Evolutionary conservation across 2,113 vertebrate genomes (phyloP).

Genomic region (Burhinus oedicnemus): DNA sequence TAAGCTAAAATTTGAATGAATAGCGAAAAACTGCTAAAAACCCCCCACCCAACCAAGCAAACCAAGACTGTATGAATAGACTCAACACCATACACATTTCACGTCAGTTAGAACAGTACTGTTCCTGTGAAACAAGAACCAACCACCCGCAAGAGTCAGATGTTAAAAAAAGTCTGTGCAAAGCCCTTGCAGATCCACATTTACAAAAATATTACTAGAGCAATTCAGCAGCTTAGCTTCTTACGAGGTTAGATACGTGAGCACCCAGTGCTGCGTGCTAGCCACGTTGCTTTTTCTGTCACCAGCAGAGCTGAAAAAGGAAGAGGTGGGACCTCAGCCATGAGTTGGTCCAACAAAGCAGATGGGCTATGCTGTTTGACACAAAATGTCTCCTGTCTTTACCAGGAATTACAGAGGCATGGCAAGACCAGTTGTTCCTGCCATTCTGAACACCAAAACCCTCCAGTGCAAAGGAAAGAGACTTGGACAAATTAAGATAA

Average conservation of each 20-base stretch:
- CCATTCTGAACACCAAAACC: background rate
- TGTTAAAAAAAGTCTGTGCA: background rate
- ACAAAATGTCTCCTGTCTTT: background rate
- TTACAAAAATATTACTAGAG: background rate
- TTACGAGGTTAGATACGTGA: rapidly evolving
- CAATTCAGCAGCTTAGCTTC: background rate
- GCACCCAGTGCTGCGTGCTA: background rate
- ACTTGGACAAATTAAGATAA: background rate
- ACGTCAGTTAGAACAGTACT: background rate
- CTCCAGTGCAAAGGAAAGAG: background rate
- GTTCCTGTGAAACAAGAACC: background rate
- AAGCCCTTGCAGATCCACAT: background rate
- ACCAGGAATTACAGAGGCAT: background rate
- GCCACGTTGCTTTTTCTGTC: background rate
- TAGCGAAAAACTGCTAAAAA: background rate
- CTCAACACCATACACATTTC: background rate
- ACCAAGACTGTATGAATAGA: background rate
- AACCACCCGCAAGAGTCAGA: background rate
- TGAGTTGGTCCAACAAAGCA: background rate
- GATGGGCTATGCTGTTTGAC: background rate
- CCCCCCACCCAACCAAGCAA: background rate
- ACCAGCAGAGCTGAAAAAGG: background rate
- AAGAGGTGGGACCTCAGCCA: background rate
- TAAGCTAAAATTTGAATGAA: background rate
- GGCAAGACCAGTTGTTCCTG: background rate